Conservation (phyloP, 2,797 vertebrate genomes). For the Sandelia bainsii region DNA sequence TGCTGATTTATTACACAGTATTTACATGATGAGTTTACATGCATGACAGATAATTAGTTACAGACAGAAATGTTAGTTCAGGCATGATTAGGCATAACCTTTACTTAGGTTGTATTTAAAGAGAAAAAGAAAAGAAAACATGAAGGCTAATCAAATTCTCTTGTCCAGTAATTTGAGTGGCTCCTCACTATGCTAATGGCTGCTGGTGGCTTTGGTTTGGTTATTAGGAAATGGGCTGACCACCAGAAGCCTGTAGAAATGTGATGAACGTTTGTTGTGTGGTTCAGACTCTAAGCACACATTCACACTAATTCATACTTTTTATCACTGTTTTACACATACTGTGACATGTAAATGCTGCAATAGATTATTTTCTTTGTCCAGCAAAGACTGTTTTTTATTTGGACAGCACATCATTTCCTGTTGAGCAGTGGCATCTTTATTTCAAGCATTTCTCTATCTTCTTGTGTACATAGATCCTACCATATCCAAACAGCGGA, state of each 20-base stretch:
- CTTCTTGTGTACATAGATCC: slow-evolving; percentile 27
- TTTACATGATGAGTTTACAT: not conserved
- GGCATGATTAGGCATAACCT: too few species aligned
- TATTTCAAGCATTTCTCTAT: slow-evolving; percentile 11
- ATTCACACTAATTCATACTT: not conserved
- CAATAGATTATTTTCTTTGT: not conserved
- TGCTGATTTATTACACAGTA: too few species aligned
- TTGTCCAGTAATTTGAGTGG: slow-evolving; percentile 24
- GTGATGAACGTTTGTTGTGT: not conserved
- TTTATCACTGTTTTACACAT: not conserved
- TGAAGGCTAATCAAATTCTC: not conserved
- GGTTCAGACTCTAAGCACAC: not conserved
- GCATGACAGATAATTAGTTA: too few species aligned
- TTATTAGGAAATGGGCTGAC: slow-evolving; percentile 38
- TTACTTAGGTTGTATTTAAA: too few species aligned
- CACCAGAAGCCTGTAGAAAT: not conserved
- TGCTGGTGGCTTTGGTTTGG: slow-evolving; percentile 24
- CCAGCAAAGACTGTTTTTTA: not conserved
- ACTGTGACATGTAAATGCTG: not conserved
- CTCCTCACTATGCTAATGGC: slow-evolving; percentile 28
- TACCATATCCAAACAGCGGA: slow-evolving; percentile 14
- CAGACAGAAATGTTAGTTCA: not conserved
- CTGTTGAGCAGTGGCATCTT: slow-evolving; percentile 7
- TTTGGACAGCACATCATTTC: slow-evolving; percentile 28
- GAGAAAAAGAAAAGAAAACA: not conserved